phyloP scores from a whole-genome alignment of 2,888 invertebrate genomes.

The Apoderus coryli region DNA sequence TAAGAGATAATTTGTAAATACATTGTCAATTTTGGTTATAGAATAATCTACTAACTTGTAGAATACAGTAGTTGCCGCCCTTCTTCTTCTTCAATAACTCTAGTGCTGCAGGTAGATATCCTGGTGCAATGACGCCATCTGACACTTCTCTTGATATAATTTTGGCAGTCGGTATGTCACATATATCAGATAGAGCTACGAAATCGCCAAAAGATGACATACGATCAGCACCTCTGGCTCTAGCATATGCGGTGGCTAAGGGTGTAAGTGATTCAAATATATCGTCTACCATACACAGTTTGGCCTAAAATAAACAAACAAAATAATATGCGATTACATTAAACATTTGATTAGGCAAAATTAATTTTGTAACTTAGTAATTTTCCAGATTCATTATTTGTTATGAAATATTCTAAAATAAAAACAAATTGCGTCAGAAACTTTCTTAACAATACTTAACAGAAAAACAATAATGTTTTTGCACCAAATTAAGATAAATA shows the following conservation, averaged over 20 bases:
- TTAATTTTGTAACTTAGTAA: constrained; percentile 3
- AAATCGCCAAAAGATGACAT: constrained; percentile 99
- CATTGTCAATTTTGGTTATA: background rate
- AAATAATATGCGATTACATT: constrained; percentile 1
- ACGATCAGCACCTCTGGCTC: constrained; percentile 93
- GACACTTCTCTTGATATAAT: constrained; percentile 91
- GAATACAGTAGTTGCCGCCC: constrained; percentile 77
- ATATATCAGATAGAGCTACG: constrained; percentile 81
- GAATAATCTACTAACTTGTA: constrained; percentile 39
- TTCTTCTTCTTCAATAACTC: constrained; percentile 87
- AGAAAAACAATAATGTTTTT: no score
- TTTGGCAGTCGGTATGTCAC: constrained; percentile 80
- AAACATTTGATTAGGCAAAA: background rate
- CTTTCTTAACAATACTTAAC: no score
- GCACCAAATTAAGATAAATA: no score
- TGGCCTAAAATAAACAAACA: constrained; percentile 41
- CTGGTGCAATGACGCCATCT: constrained; percentile 96
- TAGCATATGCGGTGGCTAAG: constrained; percentile 81
- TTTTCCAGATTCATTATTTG: constrained; percentile 7
- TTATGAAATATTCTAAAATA: no score
- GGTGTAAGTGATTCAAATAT: constrained; percentile 58
- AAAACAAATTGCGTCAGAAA: constrained; percentile 7
- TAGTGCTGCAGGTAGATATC: constrained; percentile 71
- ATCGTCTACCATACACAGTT: constrained; percentile 89
- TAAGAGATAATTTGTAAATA: constrained; percentile 14